phyloP scores from a whole-genome alignment of 2,797 vertebrate species.

The Lithobates sylvaticus region DNA sequence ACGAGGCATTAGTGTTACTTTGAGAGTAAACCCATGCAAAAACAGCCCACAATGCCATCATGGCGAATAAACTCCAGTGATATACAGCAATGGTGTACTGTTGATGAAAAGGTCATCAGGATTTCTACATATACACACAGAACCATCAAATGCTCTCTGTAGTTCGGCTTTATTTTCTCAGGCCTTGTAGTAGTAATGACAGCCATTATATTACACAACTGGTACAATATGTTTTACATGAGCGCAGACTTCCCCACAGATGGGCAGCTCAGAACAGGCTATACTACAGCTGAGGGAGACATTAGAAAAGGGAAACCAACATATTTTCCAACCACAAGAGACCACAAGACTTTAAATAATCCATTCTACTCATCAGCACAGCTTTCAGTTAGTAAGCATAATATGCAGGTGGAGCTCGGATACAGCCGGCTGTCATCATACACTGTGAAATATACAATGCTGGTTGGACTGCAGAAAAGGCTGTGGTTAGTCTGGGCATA shows the following conservation, averaged over 20 bases:
- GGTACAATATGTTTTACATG: background rate
- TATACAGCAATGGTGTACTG: too few relatives aligned
- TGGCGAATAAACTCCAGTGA: too few relatives aligned
- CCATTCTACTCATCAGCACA: background rate
- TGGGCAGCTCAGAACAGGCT: background rate
- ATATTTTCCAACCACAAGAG: background rate
- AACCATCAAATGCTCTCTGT: too few relatives aligned
- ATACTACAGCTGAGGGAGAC: background rate
- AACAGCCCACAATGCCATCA: too few relatives aligned
- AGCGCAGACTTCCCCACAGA: background rate
- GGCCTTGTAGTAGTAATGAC: background rate
- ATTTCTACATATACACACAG: too few relatives aligned
- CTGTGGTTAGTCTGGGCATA: too few relatives aligned
- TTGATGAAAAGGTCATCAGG: too few relatives aligned
- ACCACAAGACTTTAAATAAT: background rate
- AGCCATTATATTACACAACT: background rate
- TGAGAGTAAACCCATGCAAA: too few relatives aligned
- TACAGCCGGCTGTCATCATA: background rate
- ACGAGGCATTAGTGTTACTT: too few relatives aligned
- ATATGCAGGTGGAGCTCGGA: background rate
- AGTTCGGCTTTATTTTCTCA: background rate
- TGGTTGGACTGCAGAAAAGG: too few relatives aligned
- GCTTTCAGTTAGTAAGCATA: constrained; percentile 3
- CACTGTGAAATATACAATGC: background rate
- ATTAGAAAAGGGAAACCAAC: background rate